These are phyloP conservation scores for Elanus axillaris DNA, from an alignment of 2,113 vertebrate genomes.

Conservation along the genomic window DNA sequence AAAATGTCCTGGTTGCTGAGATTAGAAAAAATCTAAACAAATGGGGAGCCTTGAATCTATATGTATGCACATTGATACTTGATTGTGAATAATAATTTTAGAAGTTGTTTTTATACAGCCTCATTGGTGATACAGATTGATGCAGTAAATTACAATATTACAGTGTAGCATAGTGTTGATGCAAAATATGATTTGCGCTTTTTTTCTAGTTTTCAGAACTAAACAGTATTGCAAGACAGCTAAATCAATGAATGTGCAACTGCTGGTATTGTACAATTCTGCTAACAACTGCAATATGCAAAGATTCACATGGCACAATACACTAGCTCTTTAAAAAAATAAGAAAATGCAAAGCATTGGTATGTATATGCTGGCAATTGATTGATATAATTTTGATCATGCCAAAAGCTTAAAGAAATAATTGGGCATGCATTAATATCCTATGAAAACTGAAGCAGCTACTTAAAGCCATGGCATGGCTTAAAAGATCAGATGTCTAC, in stretches of 20 bases:
- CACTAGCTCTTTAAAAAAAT: constrained; percentile 33
- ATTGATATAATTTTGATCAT: constrained; percentile 45
- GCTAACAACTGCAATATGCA: constrained; percentile 62
- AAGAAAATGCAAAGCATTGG: constrained; percentile 53
- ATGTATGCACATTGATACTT: constrained; percentile 76
- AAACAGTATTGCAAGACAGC: constrained; percentile 71
- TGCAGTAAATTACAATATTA: constrained; percentile 62
- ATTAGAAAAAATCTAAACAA: constrained; percentile 62
- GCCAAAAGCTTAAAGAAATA: constrained; percentile 53
- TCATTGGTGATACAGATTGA: constrained; percentile 64
- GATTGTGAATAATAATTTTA: constrained; percentile 73
- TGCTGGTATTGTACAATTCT: constrained; percentile 62
- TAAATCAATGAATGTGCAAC: constrained; percentile 69
- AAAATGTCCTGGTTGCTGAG: constrained; percentile 3
- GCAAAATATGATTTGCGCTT: constrained; percentile 65
- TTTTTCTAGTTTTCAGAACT: constrained; percentile 64
- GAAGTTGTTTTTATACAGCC: constrained; percentile 72
- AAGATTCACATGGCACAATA: constrained; percentile 64
- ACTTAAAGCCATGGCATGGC: constrained; percentile 23
- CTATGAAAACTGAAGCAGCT: constrained; percentile 27
- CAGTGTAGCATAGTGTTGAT: constrained; percentile 66
- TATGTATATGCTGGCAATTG: constrained; percentile 63
- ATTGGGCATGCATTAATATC: constrained; percentile 59
- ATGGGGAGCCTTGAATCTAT: constrained; percentile 76
- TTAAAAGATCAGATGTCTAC: constrained; percentile 31